A percentile compares a stretch with the other conserved stretches of the same genome.
Evolutionary conservation across 2,113 vertebrate species (phyloP).

Genomic region (Ia io): DNA sequence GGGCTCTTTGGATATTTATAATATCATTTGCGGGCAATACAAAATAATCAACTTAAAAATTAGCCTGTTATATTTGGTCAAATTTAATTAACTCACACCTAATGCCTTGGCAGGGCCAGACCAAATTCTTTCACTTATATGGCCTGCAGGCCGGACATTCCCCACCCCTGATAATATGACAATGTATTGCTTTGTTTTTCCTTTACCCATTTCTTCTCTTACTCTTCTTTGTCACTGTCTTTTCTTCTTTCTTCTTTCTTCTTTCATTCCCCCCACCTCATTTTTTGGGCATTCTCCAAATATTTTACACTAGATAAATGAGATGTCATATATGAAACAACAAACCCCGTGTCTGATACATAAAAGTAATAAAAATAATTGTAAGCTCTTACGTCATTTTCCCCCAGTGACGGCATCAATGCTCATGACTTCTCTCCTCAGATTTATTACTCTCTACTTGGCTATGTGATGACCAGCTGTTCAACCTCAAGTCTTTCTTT

Average conservation of each 20-base stretch:
- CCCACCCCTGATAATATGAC: not conserved
- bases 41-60: too few species aligned
- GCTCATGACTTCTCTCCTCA: not conserved
- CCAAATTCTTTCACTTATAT: too few species aligned
- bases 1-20: too few species aligned
- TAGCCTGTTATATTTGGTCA: too few species aligned
- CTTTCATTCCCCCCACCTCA: too few species aligned
- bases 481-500: not conserved
- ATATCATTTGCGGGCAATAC: too few species aligned
- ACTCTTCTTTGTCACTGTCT: not conserved
- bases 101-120: too few species aligned
- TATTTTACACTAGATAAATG: not conserved
- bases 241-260: not conserved
- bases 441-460: not conserved
- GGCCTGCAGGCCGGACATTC: too few species aligned
- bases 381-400: not conserved
- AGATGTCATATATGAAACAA: not conserved
- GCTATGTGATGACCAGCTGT: not conserved
- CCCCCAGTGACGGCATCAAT: not conserved
- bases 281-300: not conserved
- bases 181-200: not conserved
- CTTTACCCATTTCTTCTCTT: not conserved
- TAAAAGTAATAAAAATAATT: not conserved
- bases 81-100: too few species aligned
- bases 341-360: not conserved